Evolutionary conservation across 2,113 vertebrate species (phyloP).

Genomic region (Dromaius novaehollandiae): DNA sequence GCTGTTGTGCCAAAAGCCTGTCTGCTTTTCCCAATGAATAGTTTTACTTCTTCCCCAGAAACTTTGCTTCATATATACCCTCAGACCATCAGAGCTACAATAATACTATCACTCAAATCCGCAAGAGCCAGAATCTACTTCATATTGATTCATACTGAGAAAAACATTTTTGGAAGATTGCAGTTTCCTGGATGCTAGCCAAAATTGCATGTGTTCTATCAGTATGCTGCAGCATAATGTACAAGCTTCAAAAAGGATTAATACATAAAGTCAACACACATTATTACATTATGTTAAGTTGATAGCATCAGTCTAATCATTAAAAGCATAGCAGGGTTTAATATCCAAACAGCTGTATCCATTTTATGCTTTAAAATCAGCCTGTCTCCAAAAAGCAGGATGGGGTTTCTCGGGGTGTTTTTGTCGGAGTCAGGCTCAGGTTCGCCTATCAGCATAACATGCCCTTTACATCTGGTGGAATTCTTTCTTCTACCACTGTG

Average conservation of each 20-base stretch:
- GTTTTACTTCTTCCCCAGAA: neutral
- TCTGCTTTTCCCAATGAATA: neutral
- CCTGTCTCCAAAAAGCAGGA: neutral
- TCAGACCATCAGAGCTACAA: neutral
- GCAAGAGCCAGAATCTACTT: neutral
- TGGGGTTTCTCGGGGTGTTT: neutral
- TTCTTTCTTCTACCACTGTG: neutral
- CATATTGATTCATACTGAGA: neutral
- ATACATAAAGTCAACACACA: neutral
- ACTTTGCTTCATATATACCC: neutral
- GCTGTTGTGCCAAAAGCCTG: slow-evolving; percentile 2
- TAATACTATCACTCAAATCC: neutral
- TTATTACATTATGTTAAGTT: neutral
- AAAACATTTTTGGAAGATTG: neutral
- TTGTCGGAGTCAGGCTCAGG: neutral
- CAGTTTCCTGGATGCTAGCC: neutral
- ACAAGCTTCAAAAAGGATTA: neutral
- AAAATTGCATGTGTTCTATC: neutral
- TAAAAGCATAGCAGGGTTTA: neutral
- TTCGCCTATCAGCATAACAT: neutral
- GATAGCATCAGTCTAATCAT: neutral
- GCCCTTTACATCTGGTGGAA: neutral
- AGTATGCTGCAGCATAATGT: neutral
- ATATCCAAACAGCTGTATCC: neutral
- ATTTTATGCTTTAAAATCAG: neutral